Percentiles rank a stretch among this genome's conserved stretches.
phyloP scores from a whole-genome alignment of 2,113 vertebrate species.

The Gila orcuttii region DNA sequence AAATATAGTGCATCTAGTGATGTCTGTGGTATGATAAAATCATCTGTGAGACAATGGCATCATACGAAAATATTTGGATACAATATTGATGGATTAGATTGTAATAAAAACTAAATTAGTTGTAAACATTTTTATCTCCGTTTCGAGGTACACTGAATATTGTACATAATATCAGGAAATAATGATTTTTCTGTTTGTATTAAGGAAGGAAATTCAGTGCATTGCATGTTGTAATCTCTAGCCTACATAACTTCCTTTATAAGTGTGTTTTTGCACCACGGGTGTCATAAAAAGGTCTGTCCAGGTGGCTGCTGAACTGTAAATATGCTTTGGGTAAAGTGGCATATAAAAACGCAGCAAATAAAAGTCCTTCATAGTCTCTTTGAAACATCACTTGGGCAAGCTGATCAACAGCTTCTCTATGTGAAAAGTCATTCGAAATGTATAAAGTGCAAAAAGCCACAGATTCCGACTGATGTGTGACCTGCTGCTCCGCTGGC shows the following conservation, averaged over 20 bases:
- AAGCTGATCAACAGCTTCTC: constrained; percentile 7
- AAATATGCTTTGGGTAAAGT: constrained; percentile 5
- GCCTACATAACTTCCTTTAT: background rate
- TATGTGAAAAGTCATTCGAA: background rate
- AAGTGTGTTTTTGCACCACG: background rate
- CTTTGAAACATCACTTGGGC: background rate
- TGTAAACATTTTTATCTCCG: background rate
- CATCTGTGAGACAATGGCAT: background rate
- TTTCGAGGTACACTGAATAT: background rate
- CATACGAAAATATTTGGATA: background rate
- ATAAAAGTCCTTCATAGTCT: background rate
- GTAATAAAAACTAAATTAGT: background rate
- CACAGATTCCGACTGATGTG: constrained; percentile 24
- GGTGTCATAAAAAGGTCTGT: background rate
- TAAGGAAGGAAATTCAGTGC: background rate
- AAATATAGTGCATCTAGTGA: background rate
- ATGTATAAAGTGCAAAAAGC: constrained; percentile 42
- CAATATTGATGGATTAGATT: background rate
- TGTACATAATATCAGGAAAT: background rate
- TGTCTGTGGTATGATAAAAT: background rate
- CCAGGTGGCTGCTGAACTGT: background rate
- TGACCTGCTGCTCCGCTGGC: constrained; percentile 40
- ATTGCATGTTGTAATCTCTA: background rate
- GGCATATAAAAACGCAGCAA: background rate
- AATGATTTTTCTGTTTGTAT: constrained; percentile 16